Percentiles rank a stretch among this genome's conserved stretches.
Conservation (phyloP, 2,888 invertebrate genomes). For the Lamellibrachia columna region DNA sequence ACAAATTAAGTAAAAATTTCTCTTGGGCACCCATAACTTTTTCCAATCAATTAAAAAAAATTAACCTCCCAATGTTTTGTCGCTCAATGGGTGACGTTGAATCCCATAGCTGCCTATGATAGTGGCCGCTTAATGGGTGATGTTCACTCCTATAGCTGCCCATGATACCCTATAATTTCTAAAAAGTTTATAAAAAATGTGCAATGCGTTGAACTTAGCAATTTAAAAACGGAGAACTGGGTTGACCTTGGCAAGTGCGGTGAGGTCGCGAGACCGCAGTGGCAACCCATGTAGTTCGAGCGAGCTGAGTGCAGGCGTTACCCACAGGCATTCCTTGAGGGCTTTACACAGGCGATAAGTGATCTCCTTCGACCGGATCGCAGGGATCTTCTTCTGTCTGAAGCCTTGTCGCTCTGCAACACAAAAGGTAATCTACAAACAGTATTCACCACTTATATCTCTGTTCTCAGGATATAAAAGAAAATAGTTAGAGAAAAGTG, state of each 20-base stretch:
- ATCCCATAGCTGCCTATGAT: too few species aligned
- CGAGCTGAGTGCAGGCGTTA: slow-evolving; percentile 54
- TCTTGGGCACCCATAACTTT: too few species aligned
- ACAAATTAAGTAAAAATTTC: too few species aligned
- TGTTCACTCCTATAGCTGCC: too few species aligned
- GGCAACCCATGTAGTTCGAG: slow-evolving; percentile 63
- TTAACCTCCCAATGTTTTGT: too few species aligned
- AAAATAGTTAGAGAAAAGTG: too few species aligned
- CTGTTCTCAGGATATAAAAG: too few species aligned
- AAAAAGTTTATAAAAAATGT: not conserved
- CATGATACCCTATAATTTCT: not conserved
- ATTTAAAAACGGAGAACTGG: not conserved
- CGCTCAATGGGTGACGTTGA: too few species aligned
- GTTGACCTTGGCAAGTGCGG: slow-evolving; percentile 57
- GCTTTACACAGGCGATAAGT: slow-evolving; percentile 61
- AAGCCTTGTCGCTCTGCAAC: not conserved
- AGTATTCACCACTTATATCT: not conserved
- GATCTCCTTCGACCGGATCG: slow-evolving; percentile 63
- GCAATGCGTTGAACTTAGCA: not conserved
- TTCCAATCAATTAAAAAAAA: too few species aligned
- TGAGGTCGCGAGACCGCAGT: slow-evolving; percentile 57
- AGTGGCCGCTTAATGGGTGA: too few species aligned
- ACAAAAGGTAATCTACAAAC: not conserved
- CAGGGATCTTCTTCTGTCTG: slow-evolving; percentile 45
- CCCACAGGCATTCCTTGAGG: slow-evolving; percentile 58